These are phyloP conservation scores for Muntiacus muntjak DNA, from an alignment of 2,113 vertebrate genomes.

Conservation along the genomic window DNA sequence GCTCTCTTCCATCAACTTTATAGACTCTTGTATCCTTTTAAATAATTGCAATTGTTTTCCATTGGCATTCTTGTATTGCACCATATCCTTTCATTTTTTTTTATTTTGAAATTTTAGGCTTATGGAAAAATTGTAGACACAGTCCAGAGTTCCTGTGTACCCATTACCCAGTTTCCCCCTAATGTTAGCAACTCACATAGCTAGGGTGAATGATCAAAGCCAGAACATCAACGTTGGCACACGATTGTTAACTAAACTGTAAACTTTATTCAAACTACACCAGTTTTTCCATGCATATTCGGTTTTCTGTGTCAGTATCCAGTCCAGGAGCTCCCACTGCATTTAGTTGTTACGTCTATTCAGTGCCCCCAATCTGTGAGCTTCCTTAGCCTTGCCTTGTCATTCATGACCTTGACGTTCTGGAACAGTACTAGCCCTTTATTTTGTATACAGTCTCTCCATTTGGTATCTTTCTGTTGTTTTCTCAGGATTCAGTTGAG, in stretches of 20 bases:
- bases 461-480: not conserved
- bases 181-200: not conserved
- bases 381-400: not conserved
- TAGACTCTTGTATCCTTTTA: not conserved
- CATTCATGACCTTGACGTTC: not conserved
- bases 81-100: not conserved
- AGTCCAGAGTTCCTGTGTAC: not conserved
- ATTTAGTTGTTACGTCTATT: not conserved
- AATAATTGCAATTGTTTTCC: conserved; percentile 12
- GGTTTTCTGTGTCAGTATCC: not conserved
- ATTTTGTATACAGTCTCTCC: not conserved
- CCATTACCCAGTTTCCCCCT: not conserved
- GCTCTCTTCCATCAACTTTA: not conserved
- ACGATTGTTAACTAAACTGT: not conserved
- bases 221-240: not conserved
- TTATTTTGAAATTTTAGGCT: conserved; percentile 6
- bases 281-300: not conserved
- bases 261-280: not conserved
- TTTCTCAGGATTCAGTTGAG: not conserved
- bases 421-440: not conserved
- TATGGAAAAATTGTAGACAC: not conserved
- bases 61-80: not conserved
- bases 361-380: not conserved
- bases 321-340: not conserved
- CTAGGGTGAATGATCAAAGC: not conserved